phyloP scores from a whole-genome alignment of 2,888 invertebrate species.

The Hedya salicella region DNA sequence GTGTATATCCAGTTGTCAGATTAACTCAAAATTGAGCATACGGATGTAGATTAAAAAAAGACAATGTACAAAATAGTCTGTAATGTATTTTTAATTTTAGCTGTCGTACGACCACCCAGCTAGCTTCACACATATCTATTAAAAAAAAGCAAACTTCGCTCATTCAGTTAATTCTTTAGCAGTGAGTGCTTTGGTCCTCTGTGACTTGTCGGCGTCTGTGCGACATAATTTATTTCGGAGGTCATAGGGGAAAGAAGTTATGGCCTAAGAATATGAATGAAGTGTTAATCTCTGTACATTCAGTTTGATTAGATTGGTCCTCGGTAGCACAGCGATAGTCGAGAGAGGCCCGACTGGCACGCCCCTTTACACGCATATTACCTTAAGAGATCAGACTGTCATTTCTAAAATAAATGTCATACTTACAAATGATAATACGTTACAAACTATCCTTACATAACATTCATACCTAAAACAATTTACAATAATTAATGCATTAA shows the following conservation, averaged over 20 bases:
- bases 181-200: too few species aligned
- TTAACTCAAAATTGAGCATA: too few species aligned
- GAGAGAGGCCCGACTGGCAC: slow-evolving; percentile 59
- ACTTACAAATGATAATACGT: slow-evolving; percentile 79
- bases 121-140: too few species aligned
- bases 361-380: slow-evolving; percentile 65
- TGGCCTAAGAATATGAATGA: too few species aligned
- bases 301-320: background rate
- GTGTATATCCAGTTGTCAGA: too few species aligned
- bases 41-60: too few species aligned
- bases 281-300: background rate
- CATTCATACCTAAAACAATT: slow-evolving; percentile 80
- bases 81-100: too few species aligned
- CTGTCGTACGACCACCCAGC: too few species aligned
- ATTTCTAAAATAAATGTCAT: slow-evolving; percentile 78
- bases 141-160: too few species aligned
- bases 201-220: background rate
- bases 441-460: slow-evolving; percentile 79
- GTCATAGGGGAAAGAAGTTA: too few species aligned
- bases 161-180: too few species aligned
- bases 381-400: slow-evolving; percentile 84
- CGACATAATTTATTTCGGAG: background rate
- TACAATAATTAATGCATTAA: slow-evolving; percentile 73
- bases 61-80: too few species aligned
- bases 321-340: background rate